Conservation (phyloP, 1,140 invertebrate genomes). For the Physella acuta region DNA sequence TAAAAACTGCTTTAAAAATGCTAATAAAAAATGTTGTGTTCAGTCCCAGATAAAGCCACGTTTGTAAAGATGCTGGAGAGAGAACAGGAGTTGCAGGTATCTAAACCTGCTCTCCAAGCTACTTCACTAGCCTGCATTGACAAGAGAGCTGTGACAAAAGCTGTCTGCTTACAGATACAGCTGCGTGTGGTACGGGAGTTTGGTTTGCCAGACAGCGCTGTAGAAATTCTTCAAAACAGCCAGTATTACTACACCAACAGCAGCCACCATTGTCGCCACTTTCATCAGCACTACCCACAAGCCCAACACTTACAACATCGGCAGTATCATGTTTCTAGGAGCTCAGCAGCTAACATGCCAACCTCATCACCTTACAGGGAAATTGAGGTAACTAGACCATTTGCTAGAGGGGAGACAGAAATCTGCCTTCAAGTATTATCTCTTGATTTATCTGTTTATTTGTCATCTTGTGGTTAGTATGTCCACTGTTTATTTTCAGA, state of each 20-base stretch:
- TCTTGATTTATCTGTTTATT: too few species aligned
- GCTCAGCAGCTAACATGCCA: constrained; percentile 22
- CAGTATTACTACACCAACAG: constrained; percentile 44
- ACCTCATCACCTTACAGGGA: constrained; percentile 30
- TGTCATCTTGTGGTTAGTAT: too few species aligned
- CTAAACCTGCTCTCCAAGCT: constrained; percentile 78
- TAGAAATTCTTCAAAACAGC: constrained; percentile 74
- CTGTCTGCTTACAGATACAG: constrained; percentile 75
- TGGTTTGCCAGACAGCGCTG: constrained; percentile 87
- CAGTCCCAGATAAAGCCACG: constrained; percentile 74
- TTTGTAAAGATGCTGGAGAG: constrained; percentile 79
- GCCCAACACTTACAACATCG: constrained; percentile 10
- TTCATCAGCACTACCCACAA: constrained; percentile 20
- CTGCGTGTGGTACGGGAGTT: constrained; percentile 89
- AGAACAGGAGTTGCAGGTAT: constrained; percentile 79
- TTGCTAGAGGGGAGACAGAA: too few species aligned
- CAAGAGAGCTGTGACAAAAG: constrained; percentile 64
- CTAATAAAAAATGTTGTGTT: too few species aligned
- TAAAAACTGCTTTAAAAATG: too few species aligned
- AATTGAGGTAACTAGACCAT: constrained; percentile 33
- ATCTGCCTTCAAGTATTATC: too few species aligned
- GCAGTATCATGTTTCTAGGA: constrained; percentile 24
- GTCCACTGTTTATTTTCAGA: constrained; percentile 55
- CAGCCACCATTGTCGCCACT: constrained; percentile 18
- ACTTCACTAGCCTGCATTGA: constrained; percentile 75